Base-by-base conservation (phyloP, 2,888 invertebrate species). In the Ectemnius cavifrons region DNA sequence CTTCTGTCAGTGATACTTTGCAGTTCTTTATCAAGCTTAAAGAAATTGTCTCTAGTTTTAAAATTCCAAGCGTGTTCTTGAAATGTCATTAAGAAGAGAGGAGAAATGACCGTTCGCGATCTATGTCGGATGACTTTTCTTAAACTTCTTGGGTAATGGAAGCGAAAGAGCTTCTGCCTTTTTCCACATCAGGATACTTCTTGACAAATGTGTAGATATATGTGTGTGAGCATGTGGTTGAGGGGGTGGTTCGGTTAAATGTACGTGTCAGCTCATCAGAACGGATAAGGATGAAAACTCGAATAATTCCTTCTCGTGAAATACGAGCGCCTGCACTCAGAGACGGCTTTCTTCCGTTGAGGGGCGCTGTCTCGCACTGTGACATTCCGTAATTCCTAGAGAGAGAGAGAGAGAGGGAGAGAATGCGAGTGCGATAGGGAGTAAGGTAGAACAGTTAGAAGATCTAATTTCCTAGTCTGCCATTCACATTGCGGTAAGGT, bases 381-480 rank as follows among this genome's bases (percentile, higher is more conserved):
- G 84, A 84, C 84, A 77, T 75, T 85, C 78, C 81, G 79, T 82
- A 86, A 85, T 86, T 86, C 80, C 83, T 82, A 85, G 85, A 85
- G 37, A 6, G 37, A 11, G 37, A 8, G 37, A 37, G 37, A 8
- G 11, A 11, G 37, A 6, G 37, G 8, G 11, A 37, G 37, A 37
- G 37, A 11, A 2, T 3, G 23, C 3, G 37, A 8, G 8, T 8
- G 37, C 5, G 11, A 11, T 6, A 37, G 37, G 11, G 11, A 37
- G 37, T 8, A 11, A 11, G 37, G 37, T 2, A 11, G 37, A 37
- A 37, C 79, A 76, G 80, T 63, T 75, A 81, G 84, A 78, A 85
- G 86, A 86, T 86, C 86, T 86, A 86, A 86, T 86, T 86, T 86
- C 86, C 86, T 83, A 82, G 80, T 63, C 84, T 87, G 86, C 80